Base-by-base conservation (phyloP, 2,113 vertebrate species). In the Phalacrocorax aristotelis region DNA sequence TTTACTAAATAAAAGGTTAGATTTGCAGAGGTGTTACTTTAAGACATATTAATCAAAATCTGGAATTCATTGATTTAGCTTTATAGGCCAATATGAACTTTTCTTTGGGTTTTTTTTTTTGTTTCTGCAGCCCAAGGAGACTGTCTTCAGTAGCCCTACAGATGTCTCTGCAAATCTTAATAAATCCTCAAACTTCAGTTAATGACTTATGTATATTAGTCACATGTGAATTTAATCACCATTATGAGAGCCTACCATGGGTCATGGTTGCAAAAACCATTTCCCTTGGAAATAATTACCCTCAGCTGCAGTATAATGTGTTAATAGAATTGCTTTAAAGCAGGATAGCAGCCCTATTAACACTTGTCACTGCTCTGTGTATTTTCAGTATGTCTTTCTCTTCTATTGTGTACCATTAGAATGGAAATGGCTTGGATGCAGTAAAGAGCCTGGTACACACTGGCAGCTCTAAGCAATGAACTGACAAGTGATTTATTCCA, bases 261-360 rank as follows among this genome's bases (percentile, higher is more conserved):
- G 92, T 96, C 95, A 87, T 86, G 84, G 94, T 79, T 13, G 3
- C 88, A 92, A 86, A 91, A 91, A 12, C 40, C 70, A 95, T 93
- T 96, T 98, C 89, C 83, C 91, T 89, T 75, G 93, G 89, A 97
- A 97, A 97, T 95, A 96, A 97, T 98, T 95, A 96, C 83, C 77
- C 95, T 97, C 89, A 42, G 89, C 52, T 97, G 93, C 91, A 91
- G 87, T 66, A 75, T 93, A 87, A 97, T 89, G 96, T 80, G 93
- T 71, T 94, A 95, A 93, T 92, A 95, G 93, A 93, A 95, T 94
- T 95, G 89, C 92, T 97, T 87, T 87, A 95, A 90, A 95, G 82
- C 74, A 66, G 77, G 71, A 75, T 66, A 94, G 95, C 74, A 76
- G 93, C 77, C 87, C 94, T 80, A 87, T 97, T 95, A 97, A 81